phyloP scores from a whole-genome alignment of 2,113 vertebrate species.

The Oreochromis tanganicae region DNA sequence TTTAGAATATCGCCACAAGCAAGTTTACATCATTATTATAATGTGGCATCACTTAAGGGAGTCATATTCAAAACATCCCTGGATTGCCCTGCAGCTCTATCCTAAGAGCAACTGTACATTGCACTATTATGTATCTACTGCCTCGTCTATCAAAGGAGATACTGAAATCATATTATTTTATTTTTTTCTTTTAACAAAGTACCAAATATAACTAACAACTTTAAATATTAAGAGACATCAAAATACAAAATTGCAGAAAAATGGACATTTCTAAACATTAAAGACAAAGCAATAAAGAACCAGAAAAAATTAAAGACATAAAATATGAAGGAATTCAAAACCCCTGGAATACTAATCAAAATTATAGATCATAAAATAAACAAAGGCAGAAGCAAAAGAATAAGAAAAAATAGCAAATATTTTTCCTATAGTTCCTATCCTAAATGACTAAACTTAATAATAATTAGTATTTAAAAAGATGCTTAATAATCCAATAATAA shows the following conservation, averaged over 20 bases:
- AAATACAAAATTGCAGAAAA: neutral
- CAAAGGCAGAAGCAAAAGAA: neutral
- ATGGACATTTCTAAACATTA: neutral
- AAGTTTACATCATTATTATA: neutral
- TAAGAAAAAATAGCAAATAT: neutral
- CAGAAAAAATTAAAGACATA: rapidly evolving
- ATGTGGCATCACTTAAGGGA: neutral
- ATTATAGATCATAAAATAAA: neutral
- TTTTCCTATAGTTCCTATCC: rapidly evolving
- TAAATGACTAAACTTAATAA: neutral
- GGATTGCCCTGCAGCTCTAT: neutral
- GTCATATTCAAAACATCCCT: neutral
- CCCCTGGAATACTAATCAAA: neutral
- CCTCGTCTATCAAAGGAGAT: neutral
- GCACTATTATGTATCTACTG: neutral
- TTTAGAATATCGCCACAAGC: rapidly evolving
- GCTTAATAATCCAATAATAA: neutral
- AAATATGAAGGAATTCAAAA: neutral
- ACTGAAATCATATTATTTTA: rapidly evolving
- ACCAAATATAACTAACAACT: neutral
- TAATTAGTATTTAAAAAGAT: rapidly evolving
- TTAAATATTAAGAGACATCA: neutral
- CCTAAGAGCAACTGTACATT: neutral
- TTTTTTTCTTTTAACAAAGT: neutral
- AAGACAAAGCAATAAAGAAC: neutral